Conservation (phyloP, 1,140 invertebrate genomes). For the Drosophila simulans region DNA sequence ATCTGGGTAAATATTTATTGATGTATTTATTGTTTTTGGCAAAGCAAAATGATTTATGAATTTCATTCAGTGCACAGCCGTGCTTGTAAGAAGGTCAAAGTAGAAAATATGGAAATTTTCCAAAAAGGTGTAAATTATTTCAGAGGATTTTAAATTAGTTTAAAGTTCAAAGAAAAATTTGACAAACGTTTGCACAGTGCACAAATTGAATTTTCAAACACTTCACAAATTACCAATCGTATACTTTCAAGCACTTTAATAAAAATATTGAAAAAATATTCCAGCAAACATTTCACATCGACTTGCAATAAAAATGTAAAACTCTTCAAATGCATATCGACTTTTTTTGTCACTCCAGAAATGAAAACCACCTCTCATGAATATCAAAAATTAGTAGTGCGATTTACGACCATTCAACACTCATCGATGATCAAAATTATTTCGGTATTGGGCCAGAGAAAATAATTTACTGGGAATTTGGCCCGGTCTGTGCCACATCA, state of each 20-base stretch:
- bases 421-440: slow-evolving; percentile 8
- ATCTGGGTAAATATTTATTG: slow-evolving; percentile 5
- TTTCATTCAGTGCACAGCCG: too few relatives aligned
- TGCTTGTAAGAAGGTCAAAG: background rate
- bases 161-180: background rate
- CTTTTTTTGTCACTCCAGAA: background rate
- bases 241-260: slow-evolving; percentile 12
- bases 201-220: slow-evolving; percentile 1
- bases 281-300: slow-evolving; percentile 9
- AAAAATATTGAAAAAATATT: slow-evolving; percentile 11
- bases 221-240: slow-evolving; percentile 2
- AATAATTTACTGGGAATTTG: slow-evolving; percentile 39
- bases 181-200: background rate
- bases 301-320: background rate
- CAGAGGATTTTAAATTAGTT: background rate
- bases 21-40: slow-evolving; percentile 16
- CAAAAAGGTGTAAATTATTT: background rate
- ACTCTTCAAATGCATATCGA: background rate
- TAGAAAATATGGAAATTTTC: slow-evolving; percentile 1
- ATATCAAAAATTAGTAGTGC: slow-evolving; percentile 10
- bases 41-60: slow-evolving; percentile 15
- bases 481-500: slow-evolving; percentile 53
- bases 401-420: slow-evolving; percentile 14
- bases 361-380: background rate
- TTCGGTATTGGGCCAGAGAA: slow-evolving; percentile 5